Evolutionary conservation across 2,797 vertebrate genomes (phyloP).

Genomic region (Sebastolobus altivelis): DNA sequence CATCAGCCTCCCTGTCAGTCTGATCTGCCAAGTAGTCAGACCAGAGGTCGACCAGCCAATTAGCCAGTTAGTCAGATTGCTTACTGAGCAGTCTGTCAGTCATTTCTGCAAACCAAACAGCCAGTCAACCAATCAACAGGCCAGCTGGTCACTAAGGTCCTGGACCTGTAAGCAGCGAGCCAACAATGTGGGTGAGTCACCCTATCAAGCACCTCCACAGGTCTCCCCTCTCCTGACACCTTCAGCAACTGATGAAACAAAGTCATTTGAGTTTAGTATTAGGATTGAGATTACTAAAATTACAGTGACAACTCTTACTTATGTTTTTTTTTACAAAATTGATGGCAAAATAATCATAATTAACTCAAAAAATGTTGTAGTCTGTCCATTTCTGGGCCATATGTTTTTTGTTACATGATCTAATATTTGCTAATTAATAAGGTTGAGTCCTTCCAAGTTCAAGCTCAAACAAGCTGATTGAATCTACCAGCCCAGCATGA

Average conservation of each 20-base stretch:
- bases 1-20: neutral
- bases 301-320: neutral
- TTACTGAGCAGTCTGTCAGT: neutral
- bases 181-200: neutral
- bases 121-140: neutral
- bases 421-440: neutral
- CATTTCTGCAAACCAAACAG: neutral
- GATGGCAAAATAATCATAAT: too few species aligned
- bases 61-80: neutral
- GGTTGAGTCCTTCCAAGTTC: neutral
- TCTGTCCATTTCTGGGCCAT: neutral
- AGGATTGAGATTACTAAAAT: neutral
- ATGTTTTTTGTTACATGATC: neutral
- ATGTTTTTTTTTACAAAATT: too few species aligned
- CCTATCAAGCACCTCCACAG: neutral
- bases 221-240: neutral
- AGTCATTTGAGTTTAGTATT: neutral
- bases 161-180: neutral
- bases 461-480: neutral
- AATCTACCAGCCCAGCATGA: neutral
- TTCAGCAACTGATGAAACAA: neutral
- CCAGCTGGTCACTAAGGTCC: neutral
- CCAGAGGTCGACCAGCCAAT: neutral
- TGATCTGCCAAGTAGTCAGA: neutral
- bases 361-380: neutral